phyloP scores from a whole-genome alignment of 64 coral and sea anemone species.

The Platygyra sinensis region DNA sequence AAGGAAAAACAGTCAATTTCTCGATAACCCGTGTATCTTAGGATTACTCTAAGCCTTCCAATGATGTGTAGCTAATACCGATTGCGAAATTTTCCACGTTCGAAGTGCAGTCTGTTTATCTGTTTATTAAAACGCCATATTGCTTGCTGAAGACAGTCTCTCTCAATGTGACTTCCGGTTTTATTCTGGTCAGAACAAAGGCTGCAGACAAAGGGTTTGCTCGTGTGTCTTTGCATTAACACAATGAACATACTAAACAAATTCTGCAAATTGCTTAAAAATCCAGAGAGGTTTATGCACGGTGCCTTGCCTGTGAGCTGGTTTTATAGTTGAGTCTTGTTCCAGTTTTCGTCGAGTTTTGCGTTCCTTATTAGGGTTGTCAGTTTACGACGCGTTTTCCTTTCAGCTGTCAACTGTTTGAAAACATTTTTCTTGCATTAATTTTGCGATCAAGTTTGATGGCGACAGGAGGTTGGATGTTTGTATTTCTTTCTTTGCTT shows the following conservation, averaged over 20 bases:
- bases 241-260: constrained; percentile 37
- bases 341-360: neutral
- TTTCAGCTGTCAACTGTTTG: neutral
- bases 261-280: constrained; percentile 33
- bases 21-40: neutral
- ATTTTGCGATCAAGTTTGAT: constrained; percentile 15
- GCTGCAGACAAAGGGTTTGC: constrained; percentile 61
- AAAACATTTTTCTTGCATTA: constrained; percentile 20
- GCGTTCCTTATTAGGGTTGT: neutral
- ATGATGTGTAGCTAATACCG: neutral
- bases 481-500: constrained; percentile 23
- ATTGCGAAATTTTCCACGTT: neutral
- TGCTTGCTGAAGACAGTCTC: constrained; percentile 45
- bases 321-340: neutral
- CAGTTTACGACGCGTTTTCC: neutral
- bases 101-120: neutral
- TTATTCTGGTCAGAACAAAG: constrained; percentile 64
- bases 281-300: neutral
- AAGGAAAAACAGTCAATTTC: neutral
- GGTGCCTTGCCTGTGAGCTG: too few relatives aligned
- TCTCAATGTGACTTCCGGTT: constrained; percentile 68
- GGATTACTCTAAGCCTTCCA: neutral
- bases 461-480: neutral
- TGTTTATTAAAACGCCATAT: constrained; percentile 55
- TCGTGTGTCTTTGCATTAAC: constrained; percentile 40